Conservation (phyloP, 2,888 invertebrate genomes). For the Drosophila parthenogenetica region DNA sequence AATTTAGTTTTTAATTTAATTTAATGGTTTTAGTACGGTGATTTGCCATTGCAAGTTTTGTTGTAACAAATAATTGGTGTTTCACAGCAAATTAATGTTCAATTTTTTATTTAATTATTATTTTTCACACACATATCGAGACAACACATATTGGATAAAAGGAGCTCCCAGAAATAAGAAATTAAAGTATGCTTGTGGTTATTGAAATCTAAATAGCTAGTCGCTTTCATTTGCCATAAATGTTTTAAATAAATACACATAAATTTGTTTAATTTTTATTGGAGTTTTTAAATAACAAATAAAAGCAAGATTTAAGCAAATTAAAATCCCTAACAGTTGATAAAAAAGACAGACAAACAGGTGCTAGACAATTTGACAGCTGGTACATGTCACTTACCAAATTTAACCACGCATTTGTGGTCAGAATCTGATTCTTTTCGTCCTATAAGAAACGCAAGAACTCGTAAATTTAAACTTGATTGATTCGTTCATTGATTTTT, state of each 20-base stretch:
- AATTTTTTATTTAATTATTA: slow-evolving; percentile 45
- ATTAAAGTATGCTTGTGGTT: slow-evolving; percentile 43
- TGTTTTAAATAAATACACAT: slow-evolving; percentile 18
- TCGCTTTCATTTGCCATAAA: slow-evolving; percentile 47
- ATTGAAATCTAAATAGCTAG: slow-evolving; percentile 51
- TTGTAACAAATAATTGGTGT: slow-evolving; percentile 54
- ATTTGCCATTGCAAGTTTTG: slow-evolving; percentile 30
- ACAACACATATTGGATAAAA: slow-evolving; percentile 69
- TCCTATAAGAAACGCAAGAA: slow-evolving; percentile 91
- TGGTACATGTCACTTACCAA: slow-evolving; percentile 93
- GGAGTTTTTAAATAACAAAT: not conserved
- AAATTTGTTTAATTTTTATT: slow-evolving; percentile 17
- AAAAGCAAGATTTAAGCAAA: slow-evolving; percentile 9
- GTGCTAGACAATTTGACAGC: slow-evolving; percentile 73
- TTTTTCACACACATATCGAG: slow-evolving; percentile 69
- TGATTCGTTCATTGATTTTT: slow-evolving; percentile 12
- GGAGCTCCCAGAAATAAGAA: slow-evolving; percentile 47
- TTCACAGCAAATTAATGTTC: slow-evolving; percentile 48
- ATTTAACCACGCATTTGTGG: slow-evolving; percentile 99
- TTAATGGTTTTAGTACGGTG: slow-evolving; percentile 16
- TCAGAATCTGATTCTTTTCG: slow-evolving; percentile 99
- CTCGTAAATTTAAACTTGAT: slow-evolving; percentile 56
- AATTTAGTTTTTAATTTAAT: slow-evolving; percentile 34
- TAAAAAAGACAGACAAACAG: slow-evolving; percentile 55
- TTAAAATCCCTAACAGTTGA: slow-evolving; percentile 35